phyloP scores from a whole-genome alignment of 1,140 invertebrate species.

The Cotesia glomerata region DNA sequence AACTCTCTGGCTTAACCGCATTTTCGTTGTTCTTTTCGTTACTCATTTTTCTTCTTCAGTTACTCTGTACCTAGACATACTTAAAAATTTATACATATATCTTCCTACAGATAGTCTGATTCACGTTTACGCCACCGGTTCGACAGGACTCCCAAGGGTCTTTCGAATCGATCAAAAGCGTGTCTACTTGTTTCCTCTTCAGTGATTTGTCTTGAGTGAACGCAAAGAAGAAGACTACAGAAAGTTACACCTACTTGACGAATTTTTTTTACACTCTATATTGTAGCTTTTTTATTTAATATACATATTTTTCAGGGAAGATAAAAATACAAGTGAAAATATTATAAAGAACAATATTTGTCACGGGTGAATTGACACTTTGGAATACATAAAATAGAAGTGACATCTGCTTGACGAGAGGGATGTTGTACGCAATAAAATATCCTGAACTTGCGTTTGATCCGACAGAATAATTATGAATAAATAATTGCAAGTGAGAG shows the following conservation, averaged over 20 bases:
- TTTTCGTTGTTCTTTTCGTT: slow-evolving; percentile 11
- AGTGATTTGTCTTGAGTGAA: slow-evolving; percentile 7
- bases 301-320: too few species aligned
- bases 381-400: background rate
- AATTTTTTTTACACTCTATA: background rate
- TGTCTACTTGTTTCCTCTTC: background rate
- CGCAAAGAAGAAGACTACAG: background rate
- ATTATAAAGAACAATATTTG: background rate
- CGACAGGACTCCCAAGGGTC: slow-evolving; percentile 5
- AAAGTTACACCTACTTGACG: background rate
- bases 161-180: slow-evolving; percentile 10
- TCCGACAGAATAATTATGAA: slow-evolving; percentile 6
- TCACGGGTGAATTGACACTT: background rate
- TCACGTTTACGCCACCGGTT: background rate
- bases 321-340: too few species aligned
- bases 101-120: background rate
- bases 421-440: background rate
- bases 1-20: background rate
- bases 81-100: too few species aligned
- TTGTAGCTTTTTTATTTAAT: too few species aligned
- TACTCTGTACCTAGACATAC: background rate
- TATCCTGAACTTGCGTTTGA: background rate
- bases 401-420: too few species aligned
- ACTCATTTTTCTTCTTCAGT: background rate
- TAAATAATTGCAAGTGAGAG: slow-evolving; percentile 1